Conservation (phyloP, 2,113 vertebrate genomes). For the Poicephalus meyeri region DNA sequence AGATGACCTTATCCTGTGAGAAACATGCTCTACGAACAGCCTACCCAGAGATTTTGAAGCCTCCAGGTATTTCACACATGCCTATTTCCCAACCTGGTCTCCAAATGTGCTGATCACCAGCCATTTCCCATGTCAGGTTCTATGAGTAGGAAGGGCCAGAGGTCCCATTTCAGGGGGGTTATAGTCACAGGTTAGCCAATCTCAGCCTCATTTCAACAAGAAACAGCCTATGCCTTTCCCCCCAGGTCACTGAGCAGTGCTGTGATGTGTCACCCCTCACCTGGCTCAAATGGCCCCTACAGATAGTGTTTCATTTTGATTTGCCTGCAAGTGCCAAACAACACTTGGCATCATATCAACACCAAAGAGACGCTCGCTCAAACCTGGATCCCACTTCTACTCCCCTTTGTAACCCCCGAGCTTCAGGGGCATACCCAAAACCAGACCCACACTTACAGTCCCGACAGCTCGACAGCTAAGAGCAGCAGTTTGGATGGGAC, state of each 20-base stretch:
- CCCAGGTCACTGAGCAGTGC: fast-evolving
- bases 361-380: not conserved
- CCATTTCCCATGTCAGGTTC: fast-evolving
- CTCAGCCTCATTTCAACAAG: not conserved
- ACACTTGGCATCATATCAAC: not conserved
- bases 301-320: not conserved
- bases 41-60: not conserved
- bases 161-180: not conserved
- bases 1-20: not conserved
- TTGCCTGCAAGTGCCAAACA: not conserved
- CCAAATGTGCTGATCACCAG: not conserved
- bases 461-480: not conserved
- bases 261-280: not conserved
- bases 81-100: not conserved
- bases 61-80: fast-evolving
- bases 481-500: not conserved
- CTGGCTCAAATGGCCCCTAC: not conserved
- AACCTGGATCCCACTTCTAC: not conserved
- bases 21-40: not conserved
- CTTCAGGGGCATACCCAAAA: not conserved
- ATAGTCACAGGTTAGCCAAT: not conserved
- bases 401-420: not conserved
- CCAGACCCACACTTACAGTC: not conserved
- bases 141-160: not conserved
- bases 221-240: not conserved